These are phyloP conservation scores for Molorchus minor DNA, from an alignment of 2,888 invertebrate genomes.

Conservation along the genomic window DNA sequence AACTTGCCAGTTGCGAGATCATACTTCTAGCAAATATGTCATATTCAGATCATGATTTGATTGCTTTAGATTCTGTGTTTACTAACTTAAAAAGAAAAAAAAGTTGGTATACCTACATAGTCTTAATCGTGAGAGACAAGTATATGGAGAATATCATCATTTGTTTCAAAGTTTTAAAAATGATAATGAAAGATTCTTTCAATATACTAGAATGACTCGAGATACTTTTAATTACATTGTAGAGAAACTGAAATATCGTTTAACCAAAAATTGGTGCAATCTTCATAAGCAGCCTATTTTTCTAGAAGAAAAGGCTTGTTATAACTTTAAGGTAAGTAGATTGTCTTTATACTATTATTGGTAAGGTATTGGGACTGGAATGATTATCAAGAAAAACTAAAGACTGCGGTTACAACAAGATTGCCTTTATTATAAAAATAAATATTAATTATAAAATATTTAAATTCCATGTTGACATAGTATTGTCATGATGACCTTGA, in stretches of 20 bases:
- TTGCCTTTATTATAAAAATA: not conserved
- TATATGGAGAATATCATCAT: constrained; percentile 13
- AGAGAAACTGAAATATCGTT: no score
- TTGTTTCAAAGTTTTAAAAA: constrained; percentile 12
- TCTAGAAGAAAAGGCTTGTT: no score
- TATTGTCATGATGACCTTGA: not conserved
- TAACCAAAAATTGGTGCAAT: no score
- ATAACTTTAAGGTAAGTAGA: no score
- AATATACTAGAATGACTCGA: constrained; percentile 1
- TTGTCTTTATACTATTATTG: constrained; percentile 1
- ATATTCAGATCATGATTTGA: constrained; percentile 4
- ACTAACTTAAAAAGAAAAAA: constrained; percentile 7
- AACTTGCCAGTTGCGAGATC: no score
- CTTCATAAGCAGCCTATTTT: no score
- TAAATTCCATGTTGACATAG: not conserved
- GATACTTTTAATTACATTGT: no score
- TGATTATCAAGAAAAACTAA: no score
- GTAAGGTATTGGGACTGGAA: constrained; percentile 1
- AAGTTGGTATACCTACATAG: no score
- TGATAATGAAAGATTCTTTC: constrained; percentile 4
- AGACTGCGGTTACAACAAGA: not conserved
- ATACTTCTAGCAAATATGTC: constrained; percentile 11
- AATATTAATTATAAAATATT: not conserved
- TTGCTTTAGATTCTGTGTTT: constrained; percentile 9
- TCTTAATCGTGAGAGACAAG: no score